Evolutionary conservation across 2,797 vertebrate species (phyloP), one percentile per base, ranked within the genome.

Genomic region (Knipowitschia caucasica): DNA sequence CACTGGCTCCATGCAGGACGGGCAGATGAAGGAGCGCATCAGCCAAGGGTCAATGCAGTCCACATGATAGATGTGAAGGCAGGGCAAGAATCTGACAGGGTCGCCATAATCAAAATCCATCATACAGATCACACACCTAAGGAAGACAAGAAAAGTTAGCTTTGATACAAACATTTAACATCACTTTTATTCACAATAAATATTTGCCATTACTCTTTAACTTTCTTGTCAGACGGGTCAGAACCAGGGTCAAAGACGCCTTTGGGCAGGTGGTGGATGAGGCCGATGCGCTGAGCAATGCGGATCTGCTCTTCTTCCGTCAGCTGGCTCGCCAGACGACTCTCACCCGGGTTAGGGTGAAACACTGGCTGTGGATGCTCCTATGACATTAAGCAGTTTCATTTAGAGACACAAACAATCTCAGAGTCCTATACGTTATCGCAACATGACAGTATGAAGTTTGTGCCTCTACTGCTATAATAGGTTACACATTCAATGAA

Each of bases 61-160:
- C 69, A 90, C 72, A 2, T 94, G 93, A 79, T 93, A 94, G 78
- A 90, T 88, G 84, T 94, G 93, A 67, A 94, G 88, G 60, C 93
- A 94, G 59, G 93, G 93, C 76, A 94, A 69, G 80, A 93, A 94
- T 72, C 92, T 90, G 18, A 94, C 84, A 10, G 90, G 88, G 40
- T 93, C 91, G 0, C 91, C 88, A 0, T 86, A 90, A 57, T 92
- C 91, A 61, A 94, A 93, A 75, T 93, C 93, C 89, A 93, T 81
- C 93, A 94, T 94, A 85, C 93, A 94, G 86, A 94, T 94, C 69
- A 93, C 93, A 82, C 92, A 94, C 85, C 92, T 94, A 66, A 6
- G 50, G 24, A 54, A 21, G 39, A 56, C 20, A 64, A 11, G 33
- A 20, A 4, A 14, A 0, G 25, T 27, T 27, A 9, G 7, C 1